Evolutionary conservation across 2,797 vertebrate species (phyloP).

Genomic region (Halcyon leucocephala): DNA sequence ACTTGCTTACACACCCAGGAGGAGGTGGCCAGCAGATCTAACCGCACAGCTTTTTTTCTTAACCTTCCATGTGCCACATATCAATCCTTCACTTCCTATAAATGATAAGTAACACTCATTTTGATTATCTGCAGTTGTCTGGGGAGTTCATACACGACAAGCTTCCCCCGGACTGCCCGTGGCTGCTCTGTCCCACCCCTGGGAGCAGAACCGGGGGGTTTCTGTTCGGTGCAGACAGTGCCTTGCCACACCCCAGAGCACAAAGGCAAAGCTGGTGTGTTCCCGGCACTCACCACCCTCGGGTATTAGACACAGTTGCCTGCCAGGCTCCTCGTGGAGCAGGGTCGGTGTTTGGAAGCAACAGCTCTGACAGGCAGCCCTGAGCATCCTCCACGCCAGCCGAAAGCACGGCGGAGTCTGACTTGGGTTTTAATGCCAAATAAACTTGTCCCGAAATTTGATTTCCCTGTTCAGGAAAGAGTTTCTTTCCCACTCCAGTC

Average conservation of each 20-base stretch:
- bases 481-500: not conserved
- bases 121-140: not conserved
- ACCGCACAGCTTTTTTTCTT: not conserved
- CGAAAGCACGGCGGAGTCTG: not conserved
- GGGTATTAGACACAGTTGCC: rapidly evolving
- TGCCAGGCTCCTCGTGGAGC: rapidly evolving
- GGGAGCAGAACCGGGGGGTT: not conserved
- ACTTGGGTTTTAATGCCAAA: rapidly evolving
- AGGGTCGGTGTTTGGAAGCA: rapidly evolving
- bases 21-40: not conserved
- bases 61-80: not conserved
- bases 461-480: not conserved
- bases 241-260: not conserved
- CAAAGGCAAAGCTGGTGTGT: rapidly evolving
- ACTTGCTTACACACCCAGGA: rapidly evolving
- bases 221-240: not conserved
- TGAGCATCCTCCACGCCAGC: not conserved
- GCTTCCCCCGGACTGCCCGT: not conserved
- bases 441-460: rapidly evolving
- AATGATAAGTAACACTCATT: not conserved
- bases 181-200: not conserved
- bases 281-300: rapidly evolving
- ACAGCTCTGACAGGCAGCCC: not conserved
- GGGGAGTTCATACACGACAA: not conserved
- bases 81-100: not conserved